Evolutionary conservation across 2,113 vertebrate species (phyloP).

Genomic region (Anhinga anhinga): DNA sequence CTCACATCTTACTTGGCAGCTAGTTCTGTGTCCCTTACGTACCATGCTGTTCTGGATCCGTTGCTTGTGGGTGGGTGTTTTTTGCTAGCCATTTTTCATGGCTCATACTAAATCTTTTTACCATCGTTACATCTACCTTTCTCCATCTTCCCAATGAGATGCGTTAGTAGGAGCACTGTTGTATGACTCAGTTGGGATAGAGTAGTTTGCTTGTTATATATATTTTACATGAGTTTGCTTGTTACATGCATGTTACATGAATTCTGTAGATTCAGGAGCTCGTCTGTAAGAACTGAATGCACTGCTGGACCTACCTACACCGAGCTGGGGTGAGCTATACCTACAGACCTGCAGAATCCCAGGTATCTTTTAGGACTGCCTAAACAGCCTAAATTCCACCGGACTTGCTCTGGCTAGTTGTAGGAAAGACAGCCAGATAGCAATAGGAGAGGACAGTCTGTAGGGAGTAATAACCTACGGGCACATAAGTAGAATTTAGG

Average conservation of each 20-base stretch:
- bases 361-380: background rate
- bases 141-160: background rate
- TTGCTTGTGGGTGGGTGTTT: background rate
- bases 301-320: background rate
- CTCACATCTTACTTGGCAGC: constrained; percentile 8
- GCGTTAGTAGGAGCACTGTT: background rate
- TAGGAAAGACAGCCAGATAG: background rate
- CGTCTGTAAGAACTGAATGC: background rate
- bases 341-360: background rate
- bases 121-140: background rate
- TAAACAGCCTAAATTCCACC: background rate
- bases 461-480: background rate
- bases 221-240: background rate
- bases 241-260: background rate
- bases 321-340: background rate
- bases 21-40: background rate
- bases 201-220: background rate
- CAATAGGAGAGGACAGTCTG: background rate
- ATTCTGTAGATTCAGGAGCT: background rate
- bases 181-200: background rate
- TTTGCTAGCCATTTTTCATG: background rate
- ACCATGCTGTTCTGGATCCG: background rate
- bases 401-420: background rate
- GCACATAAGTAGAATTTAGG: background rate
- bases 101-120: background rate